Evolutionary conservation across 1,140 invertebrate species (phyloP), one percentile per base, ranked within the genome.

Genomic region (Eurosta solidaginis): DNA sequence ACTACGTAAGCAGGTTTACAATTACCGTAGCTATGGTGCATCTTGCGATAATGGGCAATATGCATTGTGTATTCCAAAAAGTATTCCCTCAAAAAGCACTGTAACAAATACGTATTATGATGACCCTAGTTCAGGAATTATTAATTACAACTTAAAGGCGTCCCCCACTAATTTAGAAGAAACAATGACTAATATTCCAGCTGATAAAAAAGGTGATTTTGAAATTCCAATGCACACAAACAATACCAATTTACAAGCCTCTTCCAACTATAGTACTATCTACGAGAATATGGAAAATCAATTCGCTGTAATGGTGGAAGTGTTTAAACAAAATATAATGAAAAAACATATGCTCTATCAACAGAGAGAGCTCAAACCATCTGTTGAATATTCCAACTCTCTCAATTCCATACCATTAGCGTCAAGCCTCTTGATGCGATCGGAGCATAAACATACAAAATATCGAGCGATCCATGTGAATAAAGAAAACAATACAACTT

Each of bases 1-100:
- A 63, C 45, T 87, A 79, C 82, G 85, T 25, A 54, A 78, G 68
- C 82, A 87, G 77, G 74, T 82, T 59, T 82, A 85, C 74, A 45
- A 45, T 49, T 75, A 79, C 47, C 27, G 77, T 74, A 59, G 14
- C 14, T 54, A 63, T 29, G 27, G 68, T 40, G n/a, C 40, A 49
- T 76, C 22, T 6, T 20, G 59, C 50, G 74, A 77, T 52, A 25
- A 77, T 17, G 74, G 33, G 17, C 33, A 77, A 17, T 47, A 40
- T 47, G 27, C 33, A 12, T 45, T 77, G 27, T 79, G 76, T 42
- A 74, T 59, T 59, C 85, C 84, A 1, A 87, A 87, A 68, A 82
- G 82, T 27, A 82, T 87, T 76, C 84, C 85, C 27, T 77, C 85
- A 47, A 76, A 68, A 77, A 79, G 47, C 33, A 22, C 45, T 7